These are phyloP conservation scores for Acipenser ruthenus DNA, from an alignment of 2,797 vertebrate genomes.

Conservation along the genomic window DNA sequence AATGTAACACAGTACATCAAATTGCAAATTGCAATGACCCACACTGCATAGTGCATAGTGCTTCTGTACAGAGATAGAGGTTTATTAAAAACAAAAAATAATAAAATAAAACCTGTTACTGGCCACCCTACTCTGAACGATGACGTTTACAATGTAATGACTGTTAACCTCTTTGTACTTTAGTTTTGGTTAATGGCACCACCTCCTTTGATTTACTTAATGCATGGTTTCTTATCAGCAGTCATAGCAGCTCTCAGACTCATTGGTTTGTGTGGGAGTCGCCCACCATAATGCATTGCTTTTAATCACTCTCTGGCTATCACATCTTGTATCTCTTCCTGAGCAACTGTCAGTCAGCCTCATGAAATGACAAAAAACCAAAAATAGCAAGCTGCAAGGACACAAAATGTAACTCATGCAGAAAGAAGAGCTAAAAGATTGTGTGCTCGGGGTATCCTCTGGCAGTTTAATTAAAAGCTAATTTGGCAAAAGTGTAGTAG, in stretches of 20 bases:
- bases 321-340: background rate
- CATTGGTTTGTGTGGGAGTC: background rate
- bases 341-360: conserved; percentile 1
- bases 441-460: background rate
- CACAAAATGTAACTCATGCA: conserved; percentile 1
- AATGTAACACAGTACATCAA: too few species aligned
- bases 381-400: background rate
- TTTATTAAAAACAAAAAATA: too few species aligned
- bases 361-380: background rate
- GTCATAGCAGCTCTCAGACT: background rate
- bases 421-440: background rate
- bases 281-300: background rate
- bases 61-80: too few species aligned
- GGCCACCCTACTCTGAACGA: too few species aligned
- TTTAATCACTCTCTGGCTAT: background rate
- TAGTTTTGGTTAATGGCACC: too few species aligned
- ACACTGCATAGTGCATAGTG: too few species aligned
- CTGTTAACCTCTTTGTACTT: too few species aligned
- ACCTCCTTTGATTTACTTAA: background rate
- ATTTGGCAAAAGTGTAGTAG: too few species aligned
- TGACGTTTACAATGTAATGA: too few species aligned
- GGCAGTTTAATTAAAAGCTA: too few species aligned
- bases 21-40: too few species aligned
- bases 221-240: background rate
- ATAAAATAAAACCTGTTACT: too few species aligned